These are phyloP conservation scores for Corynorhinus townsendii DNA, from an alignment of 2,113 vertebrate species.

Conservation along the genomic window DNA sequence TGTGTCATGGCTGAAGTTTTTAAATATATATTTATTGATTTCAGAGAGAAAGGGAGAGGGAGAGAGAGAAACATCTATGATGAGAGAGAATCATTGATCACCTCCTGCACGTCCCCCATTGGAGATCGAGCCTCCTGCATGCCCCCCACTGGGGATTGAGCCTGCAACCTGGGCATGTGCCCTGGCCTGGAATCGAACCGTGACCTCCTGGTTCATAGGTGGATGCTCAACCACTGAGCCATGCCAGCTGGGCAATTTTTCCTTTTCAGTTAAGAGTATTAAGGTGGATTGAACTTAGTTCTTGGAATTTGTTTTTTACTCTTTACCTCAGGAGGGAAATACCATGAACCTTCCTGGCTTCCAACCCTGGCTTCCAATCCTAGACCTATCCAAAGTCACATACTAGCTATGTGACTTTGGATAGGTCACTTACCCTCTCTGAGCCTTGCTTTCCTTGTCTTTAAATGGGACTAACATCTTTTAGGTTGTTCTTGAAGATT, in stretches of 20 bases:
- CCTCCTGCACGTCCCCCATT: too few species aligned
- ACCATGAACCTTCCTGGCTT: not conserved
- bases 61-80: too few species aligned
- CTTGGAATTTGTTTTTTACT: not conserved
- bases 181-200: too few species aligned
- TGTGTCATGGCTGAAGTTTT: not conserved
- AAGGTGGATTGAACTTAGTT: not conserved
- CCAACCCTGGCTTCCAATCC: not conserved
- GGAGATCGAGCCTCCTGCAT: too few species aligned
- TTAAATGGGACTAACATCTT: not conserved
- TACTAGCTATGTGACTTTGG: not conserved
- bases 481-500: not conserved
- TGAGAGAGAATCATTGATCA: too few species aligned
- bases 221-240: too few species aligned
- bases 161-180: too few species aligned
- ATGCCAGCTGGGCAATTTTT: not conserved
- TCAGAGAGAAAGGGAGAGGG: too few species aligned
- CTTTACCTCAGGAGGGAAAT: not conserved
- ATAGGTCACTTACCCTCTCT: not conserved
- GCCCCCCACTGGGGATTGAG: too few species aligned
- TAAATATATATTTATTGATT: too few species aligned
- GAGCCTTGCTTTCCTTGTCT: conserved; percentile 9
- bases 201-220: too few species aligned
- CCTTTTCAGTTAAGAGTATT: not conserved
- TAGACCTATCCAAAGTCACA: not conserved